Evolutionary conservation across 2,797 vertebrate genomes (phyloP), one percentile per base, ranked within the genome.

Genomic region (Gadopsis marmoratus): DNA sequence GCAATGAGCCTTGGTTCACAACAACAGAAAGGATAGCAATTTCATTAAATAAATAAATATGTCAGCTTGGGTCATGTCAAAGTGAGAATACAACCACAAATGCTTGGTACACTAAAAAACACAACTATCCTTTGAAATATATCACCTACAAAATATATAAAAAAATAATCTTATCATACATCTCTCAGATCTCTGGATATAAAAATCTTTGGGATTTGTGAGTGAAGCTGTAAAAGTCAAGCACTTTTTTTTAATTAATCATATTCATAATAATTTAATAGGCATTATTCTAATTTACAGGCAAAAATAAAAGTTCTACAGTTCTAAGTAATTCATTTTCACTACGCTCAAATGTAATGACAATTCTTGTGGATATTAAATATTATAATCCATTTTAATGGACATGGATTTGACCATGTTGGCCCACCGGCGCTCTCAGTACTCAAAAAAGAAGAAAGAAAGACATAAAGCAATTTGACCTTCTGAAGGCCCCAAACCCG

Each of bases 391-490:
- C 0, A 3, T 29, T 66, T 60, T 9, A 41, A 53, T 41, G 5
- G 10, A 33, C 12, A n/a, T n/a, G n/a, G n/a, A 17, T 61, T 45
- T 31, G 21, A 53, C 16, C 17, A 13, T 60, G 0, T 31, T 31
- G 10, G 48, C n/a, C 26, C 13, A 0, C 4, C 29, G 26, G 11
- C 7, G 0, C 23, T 11, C 8, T 41, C 4, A 39, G 41, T 41
- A 13, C 37, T 55, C 33, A 3, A 23, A 33, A 58, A n/a, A 31
- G 2, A 63, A 5, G 37, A 64, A 62, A 58, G 67, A 5, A 69
- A 45, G 35, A 71, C 21, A 71, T 43, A 14, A 50, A 81, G 16
- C 35, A 29, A 41, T 63, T 55, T 63, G 31, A 45, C 63, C 45
- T 56, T 33, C n/a, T 62, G 23, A 64, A 39, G 11, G 5, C 8